Evolutionary conservation across 2,888 invertebrate genomes (phyloP).

Genomic region (Erebia ligea): DNA sequence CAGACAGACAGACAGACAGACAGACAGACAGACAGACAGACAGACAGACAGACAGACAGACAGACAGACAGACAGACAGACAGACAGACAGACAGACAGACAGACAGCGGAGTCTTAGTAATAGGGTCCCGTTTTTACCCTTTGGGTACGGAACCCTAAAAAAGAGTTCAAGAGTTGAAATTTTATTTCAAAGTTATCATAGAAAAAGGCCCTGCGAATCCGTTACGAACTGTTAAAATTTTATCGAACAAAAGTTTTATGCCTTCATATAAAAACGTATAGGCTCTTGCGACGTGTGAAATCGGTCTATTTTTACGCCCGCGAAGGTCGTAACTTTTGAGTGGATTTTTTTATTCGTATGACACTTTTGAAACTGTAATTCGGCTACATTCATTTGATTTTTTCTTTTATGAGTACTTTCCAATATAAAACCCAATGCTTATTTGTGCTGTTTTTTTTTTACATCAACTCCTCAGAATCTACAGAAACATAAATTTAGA

Average conservation of each 20-base stretch:
- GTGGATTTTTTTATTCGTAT: slow-evolving; percentile 71
- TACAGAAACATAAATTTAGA: slow-evolving; percentile 33
- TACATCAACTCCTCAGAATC: slow-evolving; percentile 27
- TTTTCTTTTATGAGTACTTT: slow-evolving; percentile 19
- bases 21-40: no score
- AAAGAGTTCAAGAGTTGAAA: not conserved
- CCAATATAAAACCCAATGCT: slow-evolving; percentile 27
- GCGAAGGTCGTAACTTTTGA: slow-evolving; percentile 66
- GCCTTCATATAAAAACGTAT: slow-evolving; percentile 67
- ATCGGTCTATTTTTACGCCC: slow-evolving; percentile 75
- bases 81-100: no score
- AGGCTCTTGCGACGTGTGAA: slow-evolving; percentile 72
- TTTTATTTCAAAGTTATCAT: slow-evolving; percentile 26
- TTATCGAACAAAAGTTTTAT: slow-evolving; percentile 74
- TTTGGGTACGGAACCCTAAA: not conserved
- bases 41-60: no score
- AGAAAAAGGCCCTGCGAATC: slow-evolving; percentile 51
- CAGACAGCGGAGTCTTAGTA: no score
- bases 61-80: no score
- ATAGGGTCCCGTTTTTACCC: no score
- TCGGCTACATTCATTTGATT: slow-evolving; percentile 38
- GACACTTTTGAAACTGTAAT: slow-evolving; percentile 66
- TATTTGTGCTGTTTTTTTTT: slow-evolving; percentile 27
- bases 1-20: no score
- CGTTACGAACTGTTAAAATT: slow-evolving; percentile 67